phyloP scores from a whole-genome alignment of 2,113 vertebrate genomes.

The Chascanopsetta lugubris region DNA sequence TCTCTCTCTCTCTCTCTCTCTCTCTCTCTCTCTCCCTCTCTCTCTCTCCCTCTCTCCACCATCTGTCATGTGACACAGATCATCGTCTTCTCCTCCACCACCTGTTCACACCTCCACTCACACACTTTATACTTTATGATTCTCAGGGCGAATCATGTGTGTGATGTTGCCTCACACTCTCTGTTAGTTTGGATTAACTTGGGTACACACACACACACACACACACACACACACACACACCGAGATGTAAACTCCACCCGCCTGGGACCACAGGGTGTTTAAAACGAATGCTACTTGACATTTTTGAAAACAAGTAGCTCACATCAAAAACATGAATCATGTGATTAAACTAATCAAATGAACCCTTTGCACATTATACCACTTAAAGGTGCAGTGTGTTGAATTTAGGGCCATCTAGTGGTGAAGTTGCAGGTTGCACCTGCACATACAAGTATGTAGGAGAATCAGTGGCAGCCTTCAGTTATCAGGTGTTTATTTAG shows the following conservation, averaged over 20 bases:
- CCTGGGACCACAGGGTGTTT: background rate
- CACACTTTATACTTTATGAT: background rate
- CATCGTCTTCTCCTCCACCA: slow-evolving; percentile 26
- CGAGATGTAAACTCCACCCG: slow-evolving; percentile 13
- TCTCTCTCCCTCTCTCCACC: slow-evolving; percentile 15
- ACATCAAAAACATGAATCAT: too few species aligned
- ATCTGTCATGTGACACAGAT: slow-evolving; percentile 40
- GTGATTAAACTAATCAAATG: too few species aligned
- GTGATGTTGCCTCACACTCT: too few species aligned
- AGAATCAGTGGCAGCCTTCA: background rate
- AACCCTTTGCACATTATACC: too few species aligned
- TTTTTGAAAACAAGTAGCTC: too few species aligned
- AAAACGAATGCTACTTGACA: background rate
- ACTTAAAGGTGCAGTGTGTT: too few species aligned
- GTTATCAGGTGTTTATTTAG: background rate
- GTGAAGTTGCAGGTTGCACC: too few species aligned
- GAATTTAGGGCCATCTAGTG: too few species aligned
- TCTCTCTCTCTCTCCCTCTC: background rate
- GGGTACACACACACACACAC: too few species aligned
- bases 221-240: too few species aligned
- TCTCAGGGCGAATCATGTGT: background rate
- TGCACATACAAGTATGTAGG: too few species aligned
- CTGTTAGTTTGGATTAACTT: too few species aligned
- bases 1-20: background rate
- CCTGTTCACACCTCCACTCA: background rate